These are phyloP conservation scores for Dermatemys mawii DNA, from an alignment of 2,113 vertebrate genomes.

Conservation along the genomic window DNA sequence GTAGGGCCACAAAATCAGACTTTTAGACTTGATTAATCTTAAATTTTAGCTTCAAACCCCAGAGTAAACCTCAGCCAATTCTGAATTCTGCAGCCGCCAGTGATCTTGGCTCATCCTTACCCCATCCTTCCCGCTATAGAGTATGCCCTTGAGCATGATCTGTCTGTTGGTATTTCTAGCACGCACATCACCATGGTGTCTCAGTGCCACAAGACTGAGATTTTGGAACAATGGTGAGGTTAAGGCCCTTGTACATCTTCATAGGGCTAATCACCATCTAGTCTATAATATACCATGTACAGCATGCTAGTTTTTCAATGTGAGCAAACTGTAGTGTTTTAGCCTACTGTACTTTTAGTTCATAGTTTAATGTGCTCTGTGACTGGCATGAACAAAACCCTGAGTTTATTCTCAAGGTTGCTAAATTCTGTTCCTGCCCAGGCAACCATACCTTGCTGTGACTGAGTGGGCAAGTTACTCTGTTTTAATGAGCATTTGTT, in stretches of 20 bases:
- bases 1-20: background rate
- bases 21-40: accelerated
- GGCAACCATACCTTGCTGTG: accelerated
- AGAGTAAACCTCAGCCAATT: accelerated
- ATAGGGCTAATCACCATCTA: background rate
- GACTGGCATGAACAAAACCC: background rate
- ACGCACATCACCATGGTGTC: background rate
- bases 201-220: background rate
- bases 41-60: background rate
- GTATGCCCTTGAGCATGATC: background rate
- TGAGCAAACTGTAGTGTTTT: background rate
- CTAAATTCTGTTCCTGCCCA: background rate
- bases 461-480: background rate
- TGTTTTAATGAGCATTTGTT: conserved; percentile 21
- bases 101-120: background rate
- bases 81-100: background rate
- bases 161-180: background rate
- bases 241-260: background rate
- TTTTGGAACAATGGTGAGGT: background rate
- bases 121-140: background rate
- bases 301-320: background rate
- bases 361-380: background rate
- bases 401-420: background rate
- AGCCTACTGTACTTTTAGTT: background rate
- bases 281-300: background rate